Conservation (phyloP, 2,113 vertebrate species). For the Psettodes erumei region DNA sequence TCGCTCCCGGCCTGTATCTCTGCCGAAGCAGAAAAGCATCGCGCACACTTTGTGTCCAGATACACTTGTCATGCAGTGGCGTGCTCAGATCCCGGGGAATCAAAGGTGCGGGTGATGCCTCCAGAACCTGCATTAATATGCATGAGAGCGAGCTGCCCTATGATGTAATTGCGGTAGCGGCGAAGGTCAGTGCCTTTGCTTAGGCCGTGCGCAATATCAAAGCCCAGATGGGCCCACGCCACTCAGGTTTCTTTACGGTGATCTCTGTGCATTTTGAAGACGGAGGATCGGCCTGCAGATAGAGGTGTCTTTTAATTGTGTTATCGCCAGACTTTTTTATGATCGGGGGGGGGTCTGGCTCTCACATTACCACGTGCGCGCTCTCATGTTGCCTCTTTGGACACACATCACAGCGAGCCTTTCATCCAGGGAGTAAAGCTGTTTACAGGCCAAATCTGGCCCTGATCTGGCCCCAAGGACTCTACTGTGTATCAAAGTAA, state of each 20-base stretch:
- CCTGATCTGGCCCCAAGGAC: slow-evolving; percentile 51
- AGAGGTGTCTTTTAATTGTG: slow-evolving; percentile 46
- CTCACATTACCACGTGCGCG: slow-evolving; percentile 31
- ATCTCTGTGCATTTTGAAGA: slow-evolving; percentile 54
- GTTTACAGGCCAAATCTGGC: slow-evolving; percentile 55
- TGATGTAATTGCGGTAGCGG: slow-evolving; percentile 81
- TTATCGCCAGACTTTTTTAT: slow-evolving; percentile 47
- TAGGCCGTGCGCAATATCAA: slow-evolving; percentile 61
- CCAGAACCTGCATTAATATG: slow-evolving; percentile 79
- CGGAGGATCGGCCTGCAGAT: slow-evolving; percentile 38
- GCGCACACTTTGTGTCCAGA: slow-evolving; percentile 75
- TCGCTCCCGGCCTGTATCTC: slow-evolving; percentile 47
- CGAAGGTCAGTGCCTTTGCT: slow-evolving; percentile 70
- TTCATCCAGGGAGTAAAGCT: slow-evolving; percentile 62
- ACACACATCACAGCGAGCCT: slow-evolving; percentile 60
- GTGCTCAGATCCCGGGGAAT: slow-evolving; percentile 76
- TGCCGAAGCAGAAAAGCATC: slow-evolving; percentile 75
- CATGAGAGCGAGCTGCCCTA: slow-evolving; percentile 75
- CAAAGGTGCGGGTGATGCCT: slow-evolving; percentile 79
- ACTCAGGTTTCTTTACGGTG: slow-evolving; percentile 44
- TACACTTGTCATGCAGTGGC: slow-evolving; percentile 75
- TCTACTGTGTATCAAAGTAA: slow-evolving; percentile 46
- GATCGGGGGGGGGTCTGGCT: slow-evolving; percentile 47
- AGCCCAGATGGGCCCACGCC: slow-evolving; percentile 57
- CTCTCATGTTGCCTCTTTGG: slow-evolving; percentile 58